Evolutionary conservation across 2,888 invertebrate genomes (phyloP), one percentile per base, ranked within the genome.

Genomic region (Stegophylla sp.): DNA sequence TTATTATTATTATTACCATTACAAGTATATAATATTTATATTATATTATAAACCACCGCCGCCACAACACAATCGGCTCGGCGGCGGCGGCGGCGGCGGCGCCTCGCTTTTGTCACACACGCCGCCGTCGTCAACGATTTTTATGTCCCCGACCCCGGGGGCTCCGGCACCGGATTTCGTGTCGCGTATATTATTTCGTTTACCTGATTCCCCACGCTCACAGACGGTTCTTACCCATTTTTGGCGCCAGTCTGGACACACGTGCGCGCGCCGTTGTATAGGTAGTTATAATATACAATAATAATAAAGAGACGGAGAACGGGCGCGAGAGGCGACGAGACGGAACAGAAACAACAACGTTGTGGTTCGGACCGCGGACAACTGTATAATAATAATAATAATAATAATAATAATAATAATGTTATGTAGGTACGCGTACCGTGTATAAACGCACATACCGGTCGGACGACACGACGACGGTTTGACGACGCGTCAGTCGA

Each of bases 231-330:
- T 48, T 79, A 79, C 79, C 69, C 79, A 28, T 48, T 79, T 79
- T 71, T 71, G 79, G 79, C 79, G 79, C 71, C 79, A 79, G 79
- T 79, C 79, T 79, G 71, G 77, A 34, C 77, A 48, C 48, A 26
- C 77, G 34, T 28, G 13, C 48, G 45, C 53, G 41, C 13, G 17
- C 53, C 41, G 23, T 7, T 13, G 3, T 56, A 13, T 13, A 28
- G 17, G 61, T 28, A 17, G 2, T 10, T 20, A 20, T n/a, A 10
- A 1, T 72, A 10, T 69, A 51, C 34, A 34, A 34, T 34, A 34
- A 34, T 34, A 34, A 34, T 34, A 34, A 34, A 34, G 23, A 23
- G 45, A 26, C 45, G 45, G 34, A 15, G 23, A 26, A 7, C 0
- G n/a, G 4, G 15, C 7, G 7, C 41, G 4, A 23, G 41, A 56